Conservation (phyloP, 2,113 vertebrate species). For the Arothron firmamentum region DNA sequence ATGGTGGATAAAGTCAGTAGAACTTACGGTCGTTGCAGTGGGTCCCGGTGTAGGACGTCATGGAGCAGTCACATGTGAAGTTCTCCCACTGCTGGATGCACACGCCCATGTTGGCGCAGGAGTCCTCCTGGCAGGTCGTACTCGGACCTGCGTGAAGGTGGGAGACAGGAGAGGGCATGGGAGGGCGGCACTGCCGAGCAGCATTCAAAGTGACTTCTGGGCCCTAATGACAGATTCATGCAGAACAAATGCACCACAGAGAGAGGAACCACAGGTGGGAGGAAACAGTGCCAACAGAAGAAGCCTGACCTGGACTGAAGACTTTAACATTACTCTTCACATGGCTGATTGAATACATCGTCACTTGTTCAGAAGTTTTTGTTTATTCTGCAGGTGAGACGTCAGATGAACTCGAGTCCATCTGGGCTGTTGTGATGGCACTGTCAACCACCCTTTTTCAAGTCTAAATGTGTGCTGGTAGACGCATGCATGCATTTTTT, state of each 20-base stretch:
- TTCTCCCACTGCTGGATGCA: conserved; percentile 99
- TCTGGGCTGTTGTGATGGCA: conserved; percentile 44
- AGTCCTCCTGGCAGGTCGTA: conserved; percentile 96
- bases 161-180: background rate
- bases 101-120: conserved; percentile 93
- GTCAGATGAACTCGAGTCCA: conserved; percentile 5
- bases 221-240: conserved; percentile 45
- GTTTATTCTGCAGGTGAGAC: background rate
- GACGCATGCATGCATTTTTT: conserved; percentile 46
- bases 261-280: conserved; percentile 24
- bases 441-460: conserved; percentile 21
- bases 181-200: conserved; percentile 22
- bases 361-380: background rate
- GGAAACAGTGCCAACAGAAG: conserved; percentile 58
- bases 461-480: conserved; percentile 27
- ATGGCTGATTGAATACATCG: background rate
- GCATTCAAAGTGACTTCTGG: conserved; percentile 15
- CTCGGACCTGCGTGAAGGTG: conserved; percentile 79
- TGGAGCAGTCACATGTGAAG: conserved; percentile 95
- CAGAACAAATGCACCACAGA: conserved; percentile 50
- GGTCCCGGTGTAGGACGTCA: conserved; percentile 93
- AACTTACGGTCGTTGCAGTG: conserved; percentile 98
- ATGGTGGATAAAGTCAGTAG: background rate
- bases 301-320: conserved; percentile 28
- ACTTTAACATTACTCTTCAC: background rate